Percentiles rank a stretch among this genome's conserved stretches.
These are phyloP conservation scores for Helleia helle DNA, from an alignment of 2,888 invertebrate species.

Conservation along the genomic window DNA sequence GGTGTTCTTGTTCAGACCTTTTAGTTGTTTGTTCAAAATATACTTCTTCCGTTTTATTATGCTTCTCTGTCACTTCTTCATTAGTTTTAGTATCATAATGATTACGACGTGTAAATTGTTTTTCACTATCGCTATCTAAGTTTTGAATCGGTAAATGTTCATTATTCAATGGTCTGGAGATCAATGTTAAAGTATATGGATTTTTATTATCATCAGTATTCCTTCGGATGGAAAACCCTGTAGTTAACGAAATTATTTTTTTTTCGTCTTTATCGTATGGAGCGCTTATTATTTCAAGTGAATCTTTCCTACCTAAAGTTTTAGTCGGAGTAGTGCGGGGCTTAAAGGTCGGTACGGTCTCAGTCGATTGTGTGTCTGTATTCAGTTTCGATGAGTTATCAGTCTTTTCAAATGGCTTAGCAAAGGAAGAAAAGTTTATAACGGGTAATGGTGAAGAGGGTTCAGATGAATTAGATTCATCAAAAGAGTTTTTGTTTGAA, in stretches of 20 bases:
- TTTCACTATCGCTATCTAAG: slow-evolving; percentile 21
- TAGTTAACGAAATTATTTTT: slow-evolving; percentile 55
- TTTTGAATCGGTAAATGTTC: slow-evolving; percentile 27
- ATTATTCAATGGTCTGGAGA: slow-evolving; percentile 50
- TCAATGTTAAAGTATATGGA: slow-evolving; percentile 58
- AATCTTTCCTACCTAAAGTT: slow-evolving; percentile 32
- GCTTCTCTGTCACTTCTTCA: slow-evolving; percentile 24
- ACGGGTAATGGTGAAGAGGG: slow-evolving; percentile 37
- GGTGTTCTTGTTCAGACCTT: slow-evolving; percentile 23
- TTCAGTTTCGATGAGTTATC: slow-evolving; percentile 50
- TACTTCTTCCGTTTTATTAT: slow-evolving; percentile 21
- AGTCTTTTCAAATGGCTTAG: slow-evolving; percentile 67
- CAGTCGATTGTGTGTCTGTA: slow-evolving; percentile 48
- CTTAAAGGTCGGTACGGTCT: slow-evolving; percentile 37
- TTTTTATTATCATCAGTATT: slow-evolving; percentile 53
- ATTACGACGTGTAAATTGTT: slow-evolving; percentile 31
- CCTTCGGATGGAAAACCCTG: slow-evolving; percentile 64
- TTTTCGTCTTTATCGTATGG: slow-evolving; percentile 38
- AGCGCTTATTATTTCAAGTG: slow-evolving; percentile 38
- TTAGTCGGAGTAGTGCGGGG: slow-evolving; percentile 44
- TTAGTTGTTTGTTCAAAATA: no score
- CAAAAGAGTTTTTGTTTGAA: slow-evolving; percentile 55
- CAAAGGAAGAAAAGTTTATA: slow-evolving; percentile 59
- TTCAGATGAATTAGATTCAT: slow-evolving; percentile 39
- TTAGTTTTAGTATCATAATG: slow-evolving; percentile 35